Conservation (phyloP, 2,888 invertebrate species). For the Diplazon laetatorius region DNA sequence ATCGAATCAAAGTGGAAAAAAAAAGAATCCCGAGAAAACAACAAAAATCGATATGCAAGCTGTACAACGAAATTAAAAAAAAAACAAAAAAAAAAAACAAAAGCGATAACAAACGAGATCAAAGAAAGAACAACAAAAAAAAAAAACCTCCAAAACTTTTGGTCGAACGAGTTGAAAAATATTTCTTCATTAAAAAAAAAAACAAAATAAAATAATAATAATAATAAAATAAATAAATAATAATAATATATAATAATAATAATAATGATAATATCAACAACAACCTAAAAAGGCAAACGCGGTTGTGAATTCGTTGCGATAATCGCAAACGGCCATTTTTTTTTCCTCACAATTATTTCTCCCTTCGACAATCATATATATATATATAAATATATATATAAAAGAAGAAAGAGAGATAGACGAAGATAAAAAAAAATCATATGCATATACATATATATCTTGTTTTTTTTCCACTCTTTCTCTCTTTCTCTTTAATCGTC, state of each 20-base stretch:
- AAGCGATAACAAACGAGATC: background rate
- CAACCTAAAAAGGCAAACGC: too few relatives aligned
- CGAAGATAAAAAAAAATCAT: background rate
- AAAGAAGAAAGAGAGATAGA: too few relatives aligned
- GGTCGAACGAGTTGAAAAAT: slow-evolving; percentile 52
- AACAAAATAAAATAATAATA: too few relatives aligned
- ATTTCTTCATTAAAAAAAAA: too few relatives aligned
- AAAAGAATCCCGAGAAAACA: slow-evolving; percentile 1
- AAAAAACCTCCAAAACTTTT: slow-evolving; percentile 49
- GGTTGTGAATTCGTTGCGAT: too few relatives aligned
- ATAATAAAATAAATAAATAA: too few relatives aligned
- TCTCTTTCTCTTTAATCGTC: background rate
- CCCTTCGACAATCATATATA: background rate
- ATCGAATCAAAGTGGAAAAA: too few relatives aligned
- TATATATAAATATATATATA: too few relatives aligned
- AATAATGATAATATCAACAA: too few relatives aligned
- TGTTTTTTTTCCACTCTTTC: background rate
- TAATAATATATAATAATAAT: too few relatives aligned
- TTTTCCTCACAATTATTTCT: background rate
- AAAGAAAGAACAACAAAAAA: slow-evolving; percentile 19
- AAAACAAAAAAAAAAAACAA: slow-evolving; percentile 22
- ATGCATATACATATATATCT: background rate
- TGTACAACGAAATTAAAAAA: too few relatives aligned
- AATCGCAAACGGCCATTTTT: too few relatives aligned
- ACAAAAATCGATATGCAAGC: slow-evolving; percentile 14